A percentile compares a stretch with the other conserved stretches of the same genome.
Conservation (phyloP, 2,888 invertebrate species). For the Leuctra nigra region DNA sequence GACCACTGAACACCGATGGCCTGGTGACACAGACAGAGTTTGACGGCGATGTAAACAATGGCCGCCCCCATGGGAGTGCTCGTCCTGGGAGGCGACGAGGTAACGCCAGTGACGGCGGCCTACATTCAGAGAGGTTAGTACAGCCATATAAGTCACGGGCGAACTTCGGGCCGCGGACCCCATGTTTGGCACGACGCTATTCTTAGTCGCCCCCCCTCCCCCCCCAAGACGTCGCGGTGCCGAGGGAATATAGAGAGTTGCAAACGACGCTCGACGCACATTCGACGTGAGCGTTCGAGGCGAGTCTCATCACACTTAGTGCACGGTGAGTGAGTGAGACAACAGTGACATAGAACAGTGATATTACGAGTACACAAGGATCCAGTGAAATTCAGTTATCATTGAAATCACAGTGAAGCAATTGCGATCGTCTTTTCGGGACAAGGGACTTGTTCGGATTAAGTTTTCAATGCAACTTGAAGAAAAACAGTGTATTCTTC, state of each 20-base stretch:
- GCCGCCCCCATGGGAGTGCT: background rate
- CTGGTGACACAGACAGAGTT: background rate
- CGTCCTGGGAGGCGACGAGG: no score
- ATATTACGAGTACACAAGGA: no score
- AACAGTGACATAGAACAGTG: background rate
- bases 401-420: no score
- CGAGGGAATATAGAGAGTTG: conserved; percentile 15
- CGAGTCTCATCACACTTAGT: conserved; percentile 8
- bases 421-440: no score
- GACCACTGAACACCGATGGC: background rate
- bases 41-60: background rate
- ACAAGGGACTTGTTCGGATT: no score
- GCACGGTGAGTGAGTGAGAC: conserved; percentile 6
- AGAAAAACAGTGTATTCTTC: no score
- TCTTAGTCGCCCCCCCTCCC: background rate
- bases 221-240: conserved; percentile 1
- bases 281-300: background rate
- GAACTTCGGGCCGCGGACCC: background rate
- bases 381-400: no score
- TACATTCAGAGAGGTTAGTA: conserved; percentile 7
- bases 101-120: background rate
- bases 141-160: conserved; percentile 13
- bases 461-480: no score
- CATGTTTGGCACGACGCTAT: conserved; percentile 16
- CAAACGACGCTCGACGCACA: background rate